phyloP scores from a whole-genome alignment of 2,888 invertebrate genomes.

The Xanthorhoe designata region DNA sequence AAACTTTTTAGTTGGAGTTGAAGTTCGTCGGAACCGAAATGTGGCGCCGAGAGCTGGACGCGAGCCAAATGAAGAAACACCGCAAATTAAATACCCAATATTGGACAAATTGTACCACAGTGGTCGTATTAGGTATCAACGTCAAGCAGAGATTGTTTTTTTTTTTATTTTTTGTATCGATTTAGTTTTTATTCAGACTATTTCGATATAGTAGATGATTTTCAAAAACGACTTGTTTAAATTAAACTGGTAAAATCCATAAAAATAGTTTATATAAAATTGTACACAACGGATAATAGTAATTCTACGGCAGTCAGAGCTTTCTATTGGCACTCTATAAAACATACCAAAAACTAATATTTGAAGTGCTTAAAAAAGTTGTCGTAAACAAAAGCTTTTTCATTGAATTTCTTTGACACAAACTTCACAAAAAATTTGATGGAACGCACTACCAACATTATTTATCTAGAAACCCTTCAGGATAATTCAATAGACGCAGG shows the following conservation, averaged over 20 bases:
- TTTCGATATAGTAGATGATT: too few relatives aligned
- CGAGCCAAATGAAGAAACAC: conserved; percentile 31
- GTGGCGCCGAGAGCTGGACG: conserved; percentile 29
- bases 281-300: too few relatives aligned
- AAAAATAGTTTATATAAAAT: too few relatives aligned
- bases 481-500: neutral
- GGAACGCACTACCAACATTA: neutral
- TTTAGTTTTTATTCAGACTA: too few relatives aligned
- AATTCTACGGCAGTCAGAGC: too few relatives aligned
- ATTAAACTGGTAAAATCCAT: too few relatives aligned
- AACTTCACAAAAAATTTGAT: neutral
- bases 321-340: too few relatives aligned
- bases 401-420: too few relatives aligned
- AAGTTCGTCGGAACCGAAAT: conserved; percentile 19
- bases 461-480: neutral
- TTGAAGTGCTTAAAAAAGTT: too few relatives aligned
- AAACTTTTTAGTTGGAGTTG: conserved; percentile 22
- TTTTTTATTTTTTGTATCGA: neutral
- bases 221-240: too few relatives aligned
- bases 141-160: neutral
- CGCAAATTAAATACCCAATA: conserved; percentile 36
- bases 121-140: neutral
- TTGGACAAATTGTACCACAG: conserved; percentile 21
- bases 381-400: too few relatives aligned
- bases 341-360: too few relatives aligned